Percentiles rank a stretch among this genome's conserved stretches.
Evolutionary conservation across 2,888 invertebrate genomes (phyloP).

Genomic region (Bibio marci): DNA sequence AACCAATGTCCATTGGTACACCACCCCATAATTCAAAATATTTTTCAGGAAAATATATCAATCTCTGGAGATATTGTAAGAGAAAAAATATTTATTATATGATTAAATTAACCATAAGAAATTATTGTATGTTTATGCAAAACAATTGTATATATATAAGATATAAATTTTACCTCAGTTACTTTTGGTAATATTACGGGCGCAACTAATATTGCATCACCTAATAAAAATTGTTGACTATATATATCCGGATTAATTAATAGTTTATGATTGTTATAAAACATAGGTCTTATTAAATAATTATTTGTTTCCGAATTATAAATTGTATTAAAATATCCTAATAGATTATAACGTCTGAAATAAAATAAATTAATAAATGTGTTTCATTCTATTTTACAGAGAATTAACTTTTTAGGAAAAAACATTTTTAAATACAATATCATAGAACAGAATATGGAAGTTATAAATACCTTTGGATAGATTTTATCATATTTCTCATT

Average conservation of each 20-base stretch:
- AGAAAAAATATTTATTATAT: not conserved
- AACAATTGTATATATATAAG: not conserved
- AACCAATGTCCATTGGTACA: slow-evolving; percentile 1
- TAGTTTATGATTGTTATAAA: not conserved
- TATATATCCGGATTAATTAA: not conserved
- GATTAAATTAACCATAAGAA: not conserved
- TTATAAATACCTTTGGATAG: too few species aligned
- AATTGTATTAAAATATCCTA: slow-evolving; percentile 3
- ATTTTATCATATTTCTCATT: too few species aligned
- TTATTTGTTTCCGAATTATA: not conserved
- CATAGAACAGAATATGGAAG: too few species aligned
- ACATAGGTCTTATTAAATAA: slow-evolving; percentile 1
- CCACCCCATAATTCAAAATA: slow-evolving; percentile 6
- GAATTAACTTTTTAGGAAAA: too few species aligned
- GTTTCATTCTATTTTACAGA: not conserved
- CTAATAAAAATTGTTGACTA: slow-evolving; percentile 5
- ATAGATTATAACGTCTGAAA: slow-evolving; percentile 2
- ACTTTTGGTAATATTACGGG: slow-evolving; percentile 2
- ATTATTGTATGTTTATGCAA: too few species aligned
- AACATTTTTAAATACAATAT: too few species aligned
- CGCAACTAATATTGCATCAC: slow-evolving; percentile 3
- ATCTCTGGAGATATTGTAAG: not conserved
- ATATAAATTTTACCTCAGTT: slow-evolving; percentile 1
- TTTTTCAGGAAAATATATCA: slow-evolving; percentile 3
- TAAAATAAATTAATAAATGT: not conserved